These are phyloP conservation scores for Hybos culiciformis DNA, from an alignment of 2,888 invertebrate genomes.

Conservation along the genomic window DNA sequence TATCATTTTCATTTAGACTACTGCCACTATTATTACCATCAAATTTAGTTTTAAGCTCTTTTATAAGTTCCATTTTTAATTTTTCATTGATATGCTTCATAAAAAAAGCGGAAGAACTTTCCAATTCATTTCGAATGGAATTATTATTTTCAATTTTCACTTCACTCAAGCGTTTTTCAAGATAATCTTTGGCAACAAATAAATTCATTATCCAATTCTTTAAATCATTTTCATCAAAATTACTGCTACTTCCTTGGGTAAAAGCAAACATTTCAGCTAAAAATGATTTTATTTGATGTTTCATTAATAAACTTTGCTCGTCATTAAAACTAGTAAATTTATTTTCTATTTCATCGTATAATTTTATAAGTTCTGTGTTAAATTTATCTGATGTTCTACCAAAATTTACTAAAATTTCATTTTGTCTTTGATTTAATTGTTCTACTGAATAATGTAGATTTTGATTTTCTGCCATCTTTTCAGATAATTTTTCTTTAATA, in stretches of 20 bases:
- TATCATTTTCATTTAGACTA: slow-evolving; percentile 38
- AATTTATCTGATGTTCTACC: slow-evolving; percentile 23
- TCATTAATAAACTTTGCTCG: slow-evolving; percentile 40
- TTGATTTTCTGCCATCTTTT: slow-evolving; percentile 35
- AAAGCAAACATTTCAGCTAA: slow-evolving; percentile 41
- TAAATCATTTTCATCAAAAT: slow-evolving; percentile 39
- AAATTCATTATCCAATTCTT: slow-evolving; percentile 45
- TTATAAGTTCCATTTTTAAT: slow-evolving; percentile 38
- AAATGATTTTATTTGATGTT: slow-evolving; percentile 41
- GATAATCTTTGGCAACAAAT: slow-evolving; percentile 48
- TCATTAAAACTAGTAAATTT: slow-evolving; percentile 24
- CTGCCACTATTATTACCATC: slow-evolving; percentile 17
- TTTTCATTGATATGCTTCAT: slow-evolving; percentile 40
- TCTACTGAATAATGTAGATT: slow-evolving; percentile 27
- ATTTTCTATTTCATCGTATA: slow-evolving; percentile 27
- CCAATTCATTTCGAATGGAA: slow-evolving; percentile 34
- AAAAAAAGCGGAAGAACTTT: slow-evolving; percentile 30
- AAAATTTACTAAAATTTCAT: slow-evolving; percentile 24
- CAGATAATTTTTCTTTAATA: slow-evolving; percentile 41
- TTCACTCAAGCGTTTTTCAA: slow-evolving; percentile 42
- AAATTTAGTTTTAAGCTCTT: slow-evolving; percentile 34
- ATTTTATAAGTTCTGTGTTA: slow-evolving; percentile 22
- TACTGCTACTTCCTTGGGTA: slow-evolving; percentile 25
- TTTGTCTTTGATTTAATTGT: slow-evolving; percentile 23
- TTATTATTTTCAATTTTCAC: slow-evolving; percentile 37